Percentiles rank a stretch among this genome's conserved stretches.
Evolutionary conservation across 1,140 invertebrate genomes (phyloP).

Genomic region (Heliconius melpomene): DNA sequence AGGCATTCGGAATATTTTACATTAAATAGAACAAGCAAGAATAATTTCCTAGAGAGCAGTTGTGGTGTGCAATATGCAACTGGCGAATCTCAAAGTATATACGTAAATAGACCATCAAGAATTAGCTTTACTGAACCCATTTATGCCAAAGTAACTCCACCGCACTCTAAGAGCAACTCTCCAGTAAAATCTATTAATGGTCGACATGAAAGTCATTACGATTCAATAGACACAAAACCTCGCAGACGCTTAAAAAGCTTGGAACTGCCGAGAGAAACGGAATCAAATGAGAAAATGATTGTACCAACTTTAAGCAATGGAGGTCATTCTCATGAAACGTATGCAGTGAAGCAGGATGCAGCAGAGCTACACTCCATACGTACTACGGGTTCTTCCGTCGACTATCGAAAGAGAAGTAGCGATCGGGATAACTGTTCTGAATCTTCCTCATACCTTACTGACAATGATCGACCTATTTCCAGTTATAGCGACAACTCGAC

Average conservation of each 20-base stretch:
- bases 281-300: constrained; percentile 62
- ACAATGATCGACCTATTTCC: constrained; percentile 76
- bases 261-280: constrained; percentile 60
- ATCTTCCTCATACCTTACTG: constrained; percentile 75
- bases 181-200: constrained; percentile 66
- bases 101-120: constrained; percentile 62
- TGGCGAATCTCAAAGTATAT: constrained; percentile 53
- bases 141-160: constrained; percentile 77
- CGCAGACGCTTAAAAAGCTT: constrained; percentile 67
- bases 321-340: constrained; percentile 61
- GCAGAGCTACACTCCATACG: constrained; percentile 73
- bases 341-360: constrained; percentile 62
- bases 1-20: constrained; percentile 80
- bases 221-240: constrained; percentile 79
- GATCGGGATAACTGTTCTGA: constrained; percentile 78
- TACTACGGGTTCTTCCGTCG: constrained; percentile 65
- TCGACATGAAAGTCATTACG: constrained; percentile 71
- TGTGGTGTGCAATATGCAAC: constrained; percentile 70
- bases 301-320: constrained; percentile 66
- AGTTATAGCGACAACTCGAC: constrained; percentile 79
- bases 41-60: constrained; percentile 74
- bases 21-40: constrained; percentile 71
- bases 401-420: constrained; percentile 72
- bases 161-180: constrained; percentile 65
- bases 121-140: constrained; percentile 76